A percentile compares a stretch with the other conserved stretches of the same genome.
Evolutionary conservation across 1,140 invertebrate species (phyloP).

Genomic region (Neodiprion virginianus): DNA sequence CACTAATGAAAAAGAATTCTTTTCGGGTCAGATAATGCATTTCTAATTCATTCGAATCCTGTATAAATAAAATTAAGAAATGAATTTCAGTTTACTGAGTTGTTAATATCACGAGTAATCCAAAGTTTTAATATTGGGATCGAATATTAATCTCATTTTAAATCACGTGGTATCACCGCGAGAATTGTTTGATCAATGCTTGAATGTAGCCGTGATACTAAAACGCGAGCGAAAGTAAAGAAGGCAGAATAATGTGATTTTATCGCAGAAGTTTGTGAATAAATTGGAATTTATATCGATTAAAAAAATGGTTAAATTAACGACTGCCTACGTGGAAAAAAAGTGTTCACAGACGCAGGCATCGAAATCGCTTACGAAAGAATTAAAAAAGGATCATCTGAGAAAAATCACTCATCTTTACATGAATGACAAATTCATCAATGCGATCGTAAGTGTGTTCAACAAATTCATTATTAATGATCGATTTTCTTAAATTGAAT

Average conservation of each 20-base stretch:
- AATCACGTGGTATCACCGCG: neutral
- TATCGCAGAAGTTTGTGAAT: too few relatives aligned
- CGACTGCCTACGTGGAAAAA: conserved; percentile 35
- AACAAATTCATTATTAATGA: conserved; percentile 6
- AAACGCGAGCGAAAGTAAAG: neutral
- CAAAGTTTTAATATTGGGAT: too few relatives aligned
- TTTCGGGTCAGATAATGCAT: too few relatives aligned
- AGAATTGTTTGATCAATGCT: conserved; percentile 1
- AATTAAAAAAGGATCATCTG: conserved; percentile 39
- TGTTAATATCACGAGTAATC: too few relatives aligned
- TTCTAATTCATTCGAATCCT: too few relatives aligned
- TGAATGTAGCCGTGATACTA: neutral
- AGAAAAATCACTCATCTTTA: conserved; percentile 60
- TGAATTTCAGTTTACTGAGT: too few relatives aligned
- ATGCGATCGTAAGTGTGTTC: conserved; percentile 58
- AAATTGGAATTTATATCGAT: too few relatives aligned
- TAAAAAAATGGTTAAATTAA: conserved; percentile 40
- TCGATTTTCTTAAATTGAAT: conserved; percentile 16
- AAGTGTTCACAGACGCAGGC: conserved; percentile 41
- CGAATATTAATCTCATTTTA: too few relatives aligned
- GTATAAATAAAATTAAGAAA: too few relatives aligned
- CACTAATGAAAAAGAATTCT: too few relatives aligned
- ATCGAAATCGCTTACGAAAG: conserved; percentile 41
- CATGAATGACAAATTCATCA: conserved; percentile 61
- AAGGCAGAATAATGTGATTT: neutral